phyloP scores from a whole-genome alignment of 2,888 invertebrate species.

The Aphidius colemani region DNA sequence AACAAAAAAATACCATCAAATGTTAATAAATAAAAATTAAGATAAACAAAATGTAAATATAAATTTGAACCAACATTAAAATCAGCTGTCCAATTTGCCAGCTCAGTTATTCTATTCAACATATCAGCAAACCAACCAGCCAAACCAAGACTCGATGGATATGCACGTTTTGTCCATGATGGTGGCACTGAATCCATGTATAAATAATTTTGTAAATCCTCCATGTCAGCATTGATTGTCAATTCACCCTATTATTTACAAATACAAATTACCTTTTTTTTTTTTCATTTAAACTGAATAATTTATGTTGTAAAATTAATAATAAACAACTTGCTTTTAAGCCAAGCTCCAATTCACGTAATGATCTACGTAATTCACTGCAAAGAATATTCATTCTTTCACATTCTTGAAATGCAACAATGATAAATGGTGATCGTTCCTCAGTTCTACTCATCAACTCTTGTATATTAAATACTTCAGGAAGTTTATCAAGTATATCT shows the following conservation, averaged over 20 bases:
- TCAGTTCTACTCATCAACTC: constrained; percentile 86
- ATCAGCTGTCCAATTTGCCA: constrained; percentile 88
- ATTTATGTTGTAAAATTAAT: too few relatives aligned
- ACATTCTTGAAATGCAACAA: constrained; percentile 92
- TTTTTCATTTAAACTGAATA: not conserved
- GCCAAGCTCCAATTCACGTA: constrained; percentile 85
- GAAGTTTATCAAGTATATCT: constrained; percentile 86
- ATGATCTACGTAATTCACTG: constrained; percentile 77
- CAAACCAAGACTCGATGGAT: constrained; percentile 83
- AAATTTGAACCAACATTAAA: constrained; percentile 66
- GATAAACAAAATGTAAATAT: not conserved
- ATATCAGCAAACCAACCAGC: constrained; percentile 89
- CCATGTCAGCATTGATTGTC: constrained; percentile 92
- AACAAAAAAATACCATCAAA: not conserved
- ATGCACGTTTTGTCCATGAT: constrained; percentile 83
- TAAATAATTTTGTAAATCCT: constrained; percentile 80
- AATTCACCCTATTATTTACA: constrained; percentile 74
- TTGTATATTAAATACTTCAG: constrained; percentile 83
- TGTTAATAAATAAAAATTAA: not conserved
- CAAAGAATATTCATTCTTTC: constrained; percentile 92
- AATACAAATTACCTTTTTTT: not conserved
- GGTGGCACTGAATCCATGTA: constrained; percentile 89
- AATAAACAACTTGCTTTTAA: constrained; percentile 70
- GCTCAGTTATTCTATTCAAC: constrained; percentile 75
- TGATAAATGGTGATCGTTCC: constrained; percentile 87